Evolutionary conservation across 2,888 invertebrate genomes (phyloP).

Genomic region (Mylabris sibirica): DNA sequence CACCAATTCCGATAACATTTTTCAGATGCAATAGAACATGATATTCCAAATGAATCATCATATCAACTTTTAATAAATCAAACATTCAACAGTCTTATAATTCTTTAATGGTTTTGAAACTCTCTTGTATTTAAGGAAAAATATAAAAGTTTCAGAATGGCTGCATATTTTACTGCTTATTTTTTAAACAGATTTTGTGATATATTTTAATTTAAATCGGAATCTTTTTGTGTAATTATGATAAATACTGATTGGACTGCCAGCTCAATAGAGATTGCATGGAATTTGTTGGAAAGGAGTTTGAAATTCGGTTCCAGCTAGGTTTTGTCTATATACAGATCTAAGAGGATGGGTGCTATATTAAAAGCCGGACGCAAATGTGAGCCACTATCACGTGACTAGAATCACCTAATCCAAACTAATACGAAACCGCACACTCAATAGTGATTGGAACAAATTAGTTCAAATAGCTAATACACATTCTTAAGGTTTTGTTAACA

Average conservation of each 20-base stretch:
- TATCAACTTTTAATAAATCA: background rate
- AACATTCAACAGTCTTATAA: background rate
- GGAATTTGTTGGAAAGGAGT: background rate
- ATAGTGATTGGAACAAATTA: slow-evolving; percentile 37
- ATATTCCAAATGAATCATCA: too few species aligned
- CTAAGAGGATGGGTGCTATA: background rate
- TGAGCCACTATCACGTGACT: slow-evolving; percentile 28
- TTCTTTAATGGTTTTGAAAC: background rate
- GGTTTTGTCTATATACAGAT: background rate
- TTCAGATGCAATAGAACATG: too few species aligned
- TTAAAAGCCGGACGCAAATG: background rate
- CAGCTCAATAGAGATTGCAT: background rate
- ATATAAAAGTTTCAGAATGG: too few species aligned
- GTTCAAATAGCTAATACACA: slow-evolving; percentile 28
- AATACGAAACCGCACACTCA: slow-evolving; percentile 32
- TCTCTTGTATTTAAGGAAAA: background rate
- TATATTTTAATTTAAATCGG: background rate
- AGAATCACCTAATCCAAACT: slow-evolving; percentile 32
- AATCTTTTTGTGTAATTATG: background rate
- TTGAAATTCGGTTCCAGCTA: background rate
- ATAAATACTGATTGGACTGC: background rate
- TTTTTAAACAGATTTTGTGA: background rate
- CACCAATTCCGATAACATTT: too few species aligned
- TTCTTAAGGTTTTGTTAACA: slow-evolving; percentile 18
- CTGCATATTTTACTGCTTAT: too few species aligned